Base-by-base conservation (phyloP, 2,797 vertebrate species). In the Vultur gryphus region DNA sequence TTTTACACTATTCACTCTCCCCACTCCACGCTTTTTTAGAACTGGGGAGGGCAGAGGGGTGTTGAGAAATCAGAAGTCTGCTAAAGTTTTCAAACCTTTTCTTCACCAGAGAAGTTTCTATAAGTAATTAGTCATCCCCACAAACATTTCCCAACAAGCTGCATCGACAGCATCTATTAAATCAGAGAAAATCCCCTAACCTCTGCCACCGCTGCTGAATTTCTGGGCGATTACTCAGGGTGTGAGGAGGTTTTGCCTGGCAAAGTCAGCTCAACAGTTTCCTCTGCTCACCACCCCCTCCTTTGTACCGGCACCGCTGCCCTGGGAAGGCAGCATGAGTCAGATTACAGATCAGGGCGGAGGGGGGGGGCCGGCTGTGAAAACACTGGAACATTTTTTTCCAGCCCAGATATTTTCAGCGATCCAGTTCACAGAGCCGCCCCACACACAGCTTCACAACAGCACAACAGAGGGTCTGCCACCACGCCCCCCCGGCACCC, bases 71-170 rank as follows among this genome's bases (percentile, higher is more conserved):
- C 31, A 3, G 86, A 89, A 94, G 58, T 37, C 48, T 9, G 81
- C 44, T 72, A 2, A 69, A 82, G 51, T 44, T 61, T 66, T 90
- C 87, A 79, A 71, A 48, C 70, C 67, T 84, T 52, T 29, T 64
- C 80, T 29, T 25, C 37, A 13, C 41, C 6, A 41, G 33, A 19
- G 49, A 62, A 79, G 78, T 78, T 93, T 67, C 75, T 83, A 6
- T 41, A 43, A 90, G 78, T 33, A 43, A 69, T 97, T 93, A 93
- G 66, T 97, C 96, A 96, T 80, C 89, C 67, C 71, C 92, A 71
- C 75, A 54, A 57, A 35, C 66, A 55, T 89, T 95, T 94, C 96
- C 90, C 93, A 94, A 90, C 48, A 21, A 87, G 92, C 95, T 72
- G 84, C 70, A 90, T 49, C 43, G 16, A 57, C 86, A 79, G 84